Evolutionary conservation across 2,888 invertebrate species (phyloP).

Genomic region (Ophion ventricosus): DNA sequence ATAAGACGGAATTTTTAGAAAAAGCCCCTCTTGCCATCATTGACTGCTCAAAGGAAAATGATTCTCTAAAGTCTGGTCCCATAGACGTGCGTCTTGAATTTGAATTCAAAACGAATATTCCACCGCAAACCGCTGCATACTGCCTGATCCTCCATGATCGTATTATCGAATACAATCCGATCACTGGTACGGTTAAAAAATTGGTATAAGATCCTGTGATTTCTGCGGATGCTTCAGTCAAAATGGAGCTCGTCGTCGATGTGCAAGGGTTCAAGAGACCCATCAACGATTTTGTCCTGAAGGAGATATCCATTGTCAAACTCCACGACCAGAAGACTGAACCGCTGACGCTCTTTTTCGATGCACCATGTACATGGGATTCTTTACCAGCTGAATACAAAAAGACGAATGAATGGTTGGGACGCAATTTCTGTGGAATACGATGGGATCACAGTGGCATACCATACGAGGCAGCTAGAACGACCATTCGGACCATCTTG

Average conservation of each 20-base stretch:
- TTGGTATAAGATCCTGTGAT: no score
- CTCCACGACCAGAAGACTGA: background rate
- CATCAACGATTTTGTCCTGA: background rate
- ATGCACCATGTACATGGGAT: conserved; percentile 31
- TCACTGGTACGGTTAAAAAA: no score
- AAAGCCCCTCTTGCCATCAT: conserved; percentile 26
- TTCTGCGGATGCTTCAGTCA: no score
- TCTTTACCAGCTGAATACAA: conserved; percentile 24
- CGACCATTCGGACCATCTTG: conserved; percentile 25
- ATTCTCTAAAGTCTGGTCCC: conserved; percentile 47
- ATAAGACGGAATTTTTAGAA: background rate
- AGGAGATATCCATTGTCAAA: background rate
- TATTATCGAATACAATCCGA: conserved; percentile 7
- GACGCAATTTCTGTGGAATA: conserved; percentile 34
- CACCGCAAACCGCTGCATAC: conserved; percentile 48
- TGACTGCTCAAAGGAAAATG: conserved; percentile 62
- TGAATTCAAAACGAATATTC: conserved; percentile 48
- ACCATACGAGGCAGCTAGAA: conserved; percentile 20
- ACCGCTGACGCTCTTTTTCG: conserved; percentile 37
- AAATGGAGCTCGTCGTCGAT: conserved; percentile 2
- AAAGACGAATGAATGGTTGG: conserved; percentile 32
- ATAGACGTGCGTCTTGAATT: conserved; percentile 63
- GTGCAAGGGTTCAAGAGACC: background rate
- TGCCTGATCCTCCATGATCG: conserved; percentile 33
- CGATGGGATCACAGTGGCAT: conserved; percentile 17